Evolutionary conservation across 2,888 invertebrate genomes (phyloP).

Genomic region (Pharmacophagus antenor): DNA sequence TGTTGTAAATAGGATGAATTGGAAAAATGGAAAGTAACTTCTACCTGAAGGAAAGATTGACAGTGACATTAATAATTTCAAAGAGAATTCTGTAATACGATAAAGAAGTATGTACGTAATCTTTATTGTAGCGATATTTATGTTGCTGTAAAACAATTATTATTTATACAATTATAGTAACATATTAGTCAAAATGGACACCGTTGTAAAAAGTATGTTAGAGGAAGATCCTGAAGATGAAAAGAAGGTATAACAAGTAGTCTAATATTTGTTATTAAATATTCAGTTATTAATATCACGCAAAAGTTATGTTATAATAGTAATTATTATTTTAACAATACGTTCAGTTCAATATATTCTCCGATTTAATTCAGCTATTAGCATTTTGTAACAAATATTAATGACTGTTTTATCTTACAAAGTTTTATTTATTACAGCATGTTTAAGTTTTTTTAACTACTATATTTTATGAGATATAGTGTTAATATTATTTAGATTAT

Average conservation of each 20-base stretch:
- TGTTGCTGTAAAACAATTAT: neutral
- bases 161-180: neutral
- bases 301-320: neutral
- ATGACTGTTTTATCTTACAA: too few relatives aligned
- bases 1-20: neutral
- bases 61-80: neutral
- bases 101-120: neutral
- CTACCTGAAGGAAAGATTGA: neutral
- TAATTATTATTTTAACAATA: neutral
- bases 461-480: too few relatives aligned
- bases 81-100: too few relatives aligned
- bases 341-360: too few relatives aligned
- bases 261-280: neutral
- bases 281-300: neutral
- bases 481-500: too few relatives aligned
- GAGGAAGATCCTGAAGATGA: slow-evolving; percentile 61
- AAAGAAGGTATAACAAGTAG: slow-evolving; percentile 39
- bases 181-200: slow-evolving; percentile 53
- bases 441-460: too few relatives aligned
- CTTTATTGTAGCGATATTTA: neutral
- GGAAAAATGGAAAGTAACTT: neutral
- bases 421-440: too few relatives aligned
- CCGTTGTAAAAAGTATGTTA: slow-evolving; percentile 68
- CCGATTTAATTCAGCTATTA: too few relatives aligned
- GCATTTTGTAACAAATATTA: too few relatives aligned